Evolutionary conservation across 2,113 vertebrate genomes (phyloP), one percentile per base, ranked within the genome.

Genomic region (Cygnus atratus): DNA sequence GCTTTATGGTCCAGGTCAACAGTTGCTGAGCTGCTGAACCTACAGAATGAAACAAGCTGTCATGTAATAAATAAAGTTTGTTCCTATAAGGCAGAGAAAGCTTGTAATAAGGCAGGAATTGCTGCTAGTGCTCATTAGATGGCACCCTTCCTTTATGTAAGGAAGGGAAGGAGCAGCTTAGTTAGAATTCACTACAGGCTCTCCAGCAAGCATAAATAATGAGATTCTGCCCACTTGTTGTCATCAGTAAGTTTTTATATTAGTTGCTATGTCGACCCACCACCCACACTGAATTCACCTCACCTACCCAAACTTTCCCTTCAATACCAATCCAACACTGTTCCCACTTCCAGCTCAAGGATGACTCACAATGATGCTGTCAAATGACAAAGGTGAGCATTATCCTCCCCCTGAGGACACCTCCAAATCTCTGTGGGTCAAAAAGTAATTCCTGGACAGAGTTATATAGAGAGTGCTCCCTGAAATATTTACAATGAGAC

Each of bases 111-210:
- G 11, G 44, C 37, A 90, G 41, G 87, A 92, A 50, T 93, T 96
- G 68, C 92, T 88, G 57, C 21, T 61, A 52, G 29, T 55, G 88
- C 29, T 95, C 95, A 86, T 96, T 96, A 97, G 95, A 39, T 95
- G 93, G 90, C 94, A 93, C 68, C 73, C 90, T 96, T 91, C 79
- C 65, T 90, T 96, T 48, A 74, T 13, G 8, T 52, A 72, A 59
- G 12, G 46, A 31, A 48, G 18, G 37, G 12, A 94, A 88, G 11
- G 4, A 66, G 26, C 29, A 72, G 16, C 37, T 20, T 62, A 15
- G 19, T 20, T 67, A 17, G 20, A 44, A 61, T 80, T 80, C 43
- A 12, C 22, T 11, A 4, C 31, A 37, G 25, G 10, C 13, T 73
- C n/a, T 81, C 29, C 41, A 76, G 11, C 5, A 11, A 21, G 9